Conservation (phyloP, 2,113 vertebrate species). For the Tursiops truncatus region DNA sequence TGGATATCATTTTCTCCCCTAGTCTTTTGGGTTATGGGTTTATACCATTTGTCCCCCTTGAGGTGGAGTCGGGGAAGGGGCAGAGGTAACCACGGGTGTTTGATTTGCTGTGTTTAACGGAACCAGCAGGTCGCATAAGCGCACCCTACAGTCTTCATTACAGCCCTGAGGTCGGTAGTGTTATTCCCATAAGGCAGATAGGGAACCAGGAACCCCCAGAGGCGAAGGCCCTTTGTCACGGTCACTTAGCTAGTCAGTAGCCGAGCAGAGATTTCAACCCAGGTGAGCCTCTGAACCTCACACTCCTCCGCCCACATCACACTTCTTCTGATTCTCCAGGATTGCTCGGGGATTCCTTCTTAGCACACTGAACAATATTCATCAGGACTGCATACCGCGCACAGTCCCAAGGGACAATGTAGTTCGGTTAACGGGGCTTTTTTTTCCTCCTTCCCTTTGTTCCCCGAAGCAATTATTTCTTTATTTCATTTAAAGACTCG, state of each 20-base stretch:
- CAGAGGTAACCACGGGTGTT: background rate
- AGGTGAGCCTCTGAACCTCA: background rate
- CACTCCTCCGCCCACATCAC: background rate
- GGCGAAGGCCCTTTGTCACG: background rate
- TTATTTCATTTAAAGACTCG: constrained; percentile 66
- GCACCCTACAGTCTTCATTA: background rate
- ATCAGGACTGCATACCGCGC: constrained; percentile 39
- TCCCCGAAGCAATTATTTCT: constrained; percentile 67
- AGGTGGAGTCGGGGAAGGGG: background rate
- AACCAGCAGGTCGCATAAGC: rapidly evolving
- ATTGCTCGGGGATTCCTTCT: constrained; percentile 17
- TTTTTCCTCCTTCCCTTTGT: constrained; percentile 52
- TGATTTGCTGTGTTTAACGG: background rate
- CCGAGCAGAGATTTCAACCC: background rate
- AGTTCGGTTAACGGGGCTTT: background rate
- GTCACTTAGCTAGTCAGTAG: background rate
- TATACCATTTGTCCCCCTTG: background rate
- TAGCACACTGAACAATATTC: background rate
- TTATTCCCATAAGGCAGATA: background rate
- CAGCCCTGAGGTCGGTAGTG: no score
- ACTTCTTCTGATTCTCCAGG: background rate
- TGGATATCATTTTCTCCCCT: background rate
- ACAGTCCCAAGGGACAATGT: background rate
- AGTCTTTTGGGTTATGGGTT: background rate
- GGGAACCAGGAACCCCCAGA: background rate